phyloP scores from a whole-genome alignment of 2,888 invertebrate genomes.

The Andrena praecox region DNA sequence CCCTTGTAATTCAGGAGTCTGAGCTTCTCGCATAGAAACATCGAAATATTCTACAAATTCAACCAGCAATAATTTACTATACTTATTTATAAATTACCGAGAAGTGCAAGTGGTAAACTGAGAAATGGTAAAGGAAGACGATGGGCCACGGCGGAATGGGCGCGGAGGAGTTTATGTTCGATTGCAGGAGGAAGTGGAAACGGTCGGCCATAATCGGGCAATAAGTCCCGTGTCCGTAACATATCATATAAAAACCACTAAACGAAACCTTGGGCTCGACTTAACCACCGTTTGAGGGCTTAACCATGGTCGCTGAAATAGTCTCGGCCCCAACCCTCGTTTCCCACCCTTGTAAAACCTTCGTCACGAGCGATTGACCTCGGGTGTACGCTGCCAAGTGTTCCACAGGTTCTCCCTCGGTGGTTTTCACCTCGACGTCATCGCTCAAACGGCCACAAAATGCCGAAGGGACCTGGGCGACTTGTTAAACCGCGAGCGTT shows the following conservation, averaged over 20 bases:
- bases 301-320: constrained; percentile 46
- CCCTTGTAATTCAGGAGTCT: no score
- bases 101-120: not conserved
- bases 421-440: constrained; percentile 58
- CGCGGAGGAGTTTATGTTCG: not conserved
- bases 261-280: constrained; percentile 45
- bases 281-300: constrained; percentile 62
- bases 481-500: constrained; percentile 47
- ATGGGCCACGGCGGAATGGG: not conserved
- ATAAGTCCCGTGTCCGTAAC: constrained; percentile 9
- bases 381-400: constrained; percentile 66
- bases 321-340: constrained; percentile 47
- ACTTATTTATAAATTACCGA: not conserved
- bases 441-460: constrained; percentile 55
- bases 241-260: constrained; percentile 46
- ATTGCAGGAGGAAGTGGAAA: constrained; percentile 4
- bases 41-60: no score
- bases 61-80: not conserved
- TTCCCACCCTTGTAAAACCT: constrained; percentile 65
- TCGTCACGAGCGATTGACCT: constrained; percentile 71
- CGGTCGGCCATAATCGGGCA: not conserved
- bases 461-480: constrained; percentile 46
- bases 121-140: not conserved
- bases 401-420: constrained; percentile 67
- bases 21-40: no score